Conservation (phyloP, 1,140 invertebrate species). For the Sarcophaga bullata region DNA sequence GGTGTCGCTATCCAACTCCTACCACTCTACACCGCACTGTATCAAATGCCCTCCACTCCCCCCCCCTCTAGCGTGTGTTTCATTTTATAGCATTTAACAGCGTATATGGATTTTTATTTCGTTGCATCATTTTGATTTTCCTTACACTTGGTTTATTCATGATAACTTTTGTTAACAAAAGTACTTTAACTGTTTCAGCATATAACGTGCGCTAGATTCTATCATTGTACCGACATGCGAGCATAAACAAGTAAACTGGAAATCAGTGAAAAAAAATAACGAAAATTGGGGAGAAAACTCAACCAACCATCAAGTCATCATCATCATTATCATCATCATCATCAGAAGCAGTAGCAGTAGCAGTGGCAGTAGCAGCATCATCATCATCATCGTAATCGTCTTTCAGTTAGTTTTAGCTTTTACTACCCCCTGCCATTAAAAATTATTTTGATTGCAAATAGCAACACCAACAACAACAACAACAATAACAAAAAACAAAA, state of each 20-base stretch:
- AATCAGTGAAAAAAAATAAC: not conserved
- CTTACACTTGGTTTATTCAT: slow-evolving; percentile 31
- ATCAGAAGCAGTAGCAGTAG: not conserved
- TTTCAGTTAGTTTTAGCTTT: not conserved
- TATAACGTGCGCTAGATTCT: slow-evolving; percentile 21
- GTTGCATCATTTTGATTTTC: slow-evolving; percentile 1
- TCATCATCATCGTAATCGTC: slow-evolving; percentile 15
- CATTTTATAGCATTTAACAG: slow-evolving; percentile 8
- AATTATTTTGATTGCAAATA: too few relatives aligned
- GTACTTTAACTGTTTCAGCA: slow-evolving; percentile 19
- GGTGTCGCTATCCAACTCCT: too few relatives aligned
- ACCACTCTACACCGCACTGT: too few relatives aligned
- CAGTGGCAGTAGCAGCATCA: too few relatives aligned
- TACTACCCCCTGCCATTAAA: not conserved
- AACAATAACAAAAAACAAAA: too few relatives aligned
- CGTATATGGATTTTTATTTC: slow-evolving; percentile 15
- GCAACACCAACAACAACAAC: too few relatives aligned
- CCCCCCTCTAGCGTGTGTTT: not conserved
- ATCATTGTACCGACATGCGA: not conserved
- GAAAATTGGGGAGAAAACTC: slow-evolving; percentile 19
- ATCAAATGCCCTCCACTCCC: not conserved
- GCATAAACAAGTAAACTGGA: not conserved
- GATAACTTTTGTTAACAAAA: slow-evolving; percentile 22
- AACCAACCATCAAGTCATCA: slow-evolving; percentile 36
- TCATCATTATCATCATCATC: slow-evolving; percentile 5